phyloP scores from a whole-genome alignment of 2,113 vertebrate genomes.

The Takifugu flavidus region DNA sequence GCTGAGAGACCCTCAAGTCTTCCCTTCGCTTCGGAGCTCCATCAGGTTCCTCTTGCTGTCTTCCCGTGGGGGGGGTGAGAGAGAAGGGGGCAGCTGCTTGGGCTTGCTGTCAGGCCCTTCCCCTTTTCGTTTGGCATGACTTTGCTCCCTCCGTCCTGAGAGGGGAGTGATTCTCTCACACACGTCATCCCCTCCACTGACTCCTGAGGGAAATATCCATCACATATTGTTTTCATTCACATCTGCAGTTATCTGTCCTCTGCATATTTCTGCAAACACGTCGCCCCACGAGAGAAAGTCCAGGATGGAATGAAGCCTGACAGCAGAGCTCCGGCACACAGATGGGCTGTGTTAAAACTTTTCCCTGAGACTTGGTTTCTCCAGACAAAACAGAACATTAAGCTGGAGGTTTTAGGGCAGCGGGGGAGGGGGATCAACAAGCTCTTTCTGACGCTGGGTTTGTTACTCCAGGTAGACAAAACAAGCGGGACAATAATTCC shows the following conservation, averaged over 20 bases:
- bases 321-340: not conserved
- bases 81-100: slow-evolving; percentile 72
- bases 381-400: slow-evolving; percentile 53
- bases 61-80: slow-evolving; percentile 14
- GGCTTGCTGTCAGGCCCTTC: slow-evolving; percentile 63
- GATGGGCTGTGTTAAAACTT: slow-evolving; percentile 25
- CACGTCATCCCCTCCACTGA: slow-evolving; percentile 33
- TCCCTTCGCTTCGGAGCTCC: slow-evolving; percentile 23
- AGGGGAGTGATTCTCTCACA: slow-evolving; percentile 46
- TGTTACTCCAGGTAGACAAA: slow-evolving; percentile 16
- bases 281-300: too few species aligned
- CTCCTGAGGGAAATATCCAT: slow-evolving; percentile 29
- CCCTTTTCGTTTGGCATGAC: slow-evolving; percentile 57
- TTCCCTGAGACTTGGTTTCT: slow-evolving; percentile 2
- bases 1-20: slow-evolving; percentile 50
- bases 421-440: slow-evolving; percentile 53
- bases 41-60: slow-evolving; percentile 45
- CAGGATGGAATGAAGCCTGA: too few species aligned
- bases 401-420: slow-evolving; percentile 30
- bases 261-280: too few species aligned
- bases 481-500: slow-evolving; percentile 20
- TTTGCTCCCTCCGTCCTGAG: slow-evolving; percentile 44
- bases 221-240: too few species aligned
- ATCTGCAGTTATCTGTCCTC: too few species aligned
- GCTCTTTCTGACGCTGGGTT: slow-evolving; percentile 53